These are phyloP conservation scores for Silurus aristotelis DNA, from an alignment of 2,797 vertebrate genomes.

Conservation along the genomic window DNA sequence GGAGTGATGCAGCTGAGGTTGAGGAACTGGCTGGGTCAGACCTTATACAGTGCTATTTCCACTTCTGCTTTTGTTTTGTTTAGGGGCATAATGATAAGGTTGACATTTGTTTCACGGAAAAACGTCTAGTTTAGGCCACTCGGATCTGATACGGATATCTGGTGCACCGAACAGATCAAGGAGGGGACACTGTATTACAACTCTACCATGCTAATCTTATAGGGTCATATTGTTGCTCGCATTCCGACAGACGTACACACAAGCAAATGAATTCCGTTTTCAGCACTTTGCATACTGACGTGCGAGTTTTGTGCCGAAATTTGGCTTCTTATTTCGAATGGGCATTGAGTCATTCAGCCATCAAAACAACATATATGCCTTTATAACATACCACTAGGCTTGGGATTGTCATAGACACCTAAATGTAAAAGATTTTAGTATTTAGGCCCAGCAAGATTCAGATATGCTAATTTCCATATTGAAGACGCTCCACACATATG, in stretches of 20 bases:
- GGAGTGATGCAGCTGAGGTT: not conserved
- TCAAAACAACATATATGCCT: not conserved
- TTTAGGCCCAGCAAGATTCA: not conserved
- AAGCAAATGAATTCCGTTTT: not conserved
- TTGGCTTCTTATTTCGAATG: not conserved
- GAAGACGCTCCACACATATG: not conserved
- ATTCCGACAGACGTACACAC: not conserved
- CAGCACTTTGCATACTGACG: not conserved
- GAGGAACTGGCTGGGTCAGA: not conserved
- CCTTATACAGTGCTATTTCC: not conserved
- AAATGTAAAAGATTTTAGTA: not conserved
- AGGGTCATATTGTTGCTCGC: not conserved
- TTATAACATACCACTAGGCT: not conserved
- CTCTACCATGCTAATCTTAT: not conserved
- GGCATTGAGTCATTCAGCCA: not conserved
- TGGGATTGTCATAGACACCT: not conserved
- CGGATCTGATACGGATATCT: slow-evolving; percentile 1
- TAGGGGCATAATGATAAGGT: too few species aligned
- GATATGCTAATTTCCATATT: not conserved
- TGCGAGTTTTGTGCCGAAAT: not conserved
- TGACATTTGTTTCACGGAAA: too few species aligned
- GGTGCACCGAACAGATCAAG: not conserved
- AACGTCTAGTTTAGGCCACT: not conserved
- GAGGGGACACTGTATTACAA: not conserved
- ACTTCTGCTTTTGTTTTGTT: not conserved